Percentiles rank a stretch among this genome's conserved stretches.
These are phyloP conservation scores for Globodera ellingtonae DNA, from an alignment of 1,140 invertebrate genomes.

Conservation along the genomic window DNA sequence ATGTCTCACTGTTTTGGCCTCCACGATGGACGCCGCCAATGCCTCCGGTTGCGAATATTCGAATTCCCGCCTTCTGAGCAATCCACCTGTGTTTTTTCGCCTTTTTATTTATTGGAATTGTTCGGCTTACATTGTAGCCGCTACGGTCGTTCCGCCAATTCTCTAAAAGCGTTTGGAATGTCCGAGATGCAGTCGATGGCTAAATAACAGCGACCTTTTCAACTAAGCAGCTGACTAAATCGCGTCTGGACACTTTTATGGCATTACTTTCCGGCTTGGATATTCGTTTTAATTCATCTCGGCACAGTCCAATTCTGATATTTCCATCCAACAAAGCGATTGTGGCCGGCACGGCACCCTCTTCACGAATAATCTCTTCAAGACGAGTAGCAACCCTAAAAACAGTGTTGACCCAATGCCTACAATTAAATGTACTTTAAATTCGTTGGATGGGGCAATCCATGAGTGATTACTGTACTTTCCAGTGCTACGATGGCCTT, in stretches of 20 bases:
- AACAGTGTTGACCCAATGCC: not conserved
- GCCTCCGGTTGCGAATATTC: conserved; percentile 89
- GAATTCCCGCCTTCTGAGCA: conserved; percentile 78
- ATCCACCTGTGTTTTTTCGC: conserved; percentile 68
- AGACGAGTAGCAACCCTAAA: conserved; percentile 77
- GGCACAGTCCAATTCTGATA: conserved; percentile 76
- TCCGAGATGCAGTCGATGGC: not conserved
- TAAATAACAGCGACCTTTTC: conserved; percentile 13
- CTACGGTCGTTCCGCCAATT: conserved; percentile 92
- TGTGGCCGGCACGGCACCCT: conserved; percentile 90
- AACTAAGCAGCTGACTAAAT: conserved; percentile 77
- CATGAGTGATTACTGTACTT: conserved; percentile 96
- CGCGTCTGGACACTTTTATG: conserved; percentile 82
- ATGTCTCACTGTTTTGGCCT: conserved; percentile 67
- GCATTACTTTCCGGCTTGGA: conserved; percentile 63
- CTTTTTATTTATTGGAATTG: not conserved
- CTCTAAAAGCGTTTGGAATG: conserved; percentile 66
- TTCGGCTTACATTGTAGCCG: conserved; percentile 77
- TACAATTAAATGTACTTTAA: conserved; percentile 70
- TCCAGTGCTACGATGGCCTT: conserved; percentile 87
- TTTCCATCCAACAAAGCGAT: conserved; percentile 84
- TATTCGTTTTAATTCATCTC: conserved; percentile 68
- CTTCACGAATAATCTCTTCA: conserved; percentile 74
- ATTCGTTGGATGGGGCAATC: conserved; percentile 93
- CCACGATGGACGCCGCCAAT: conserved; percentile 91